Evolutionary conservation across 1,140 invertebrate species (phyloP).

Genomic region (Diabrotica undecimpunctata): DNA sequence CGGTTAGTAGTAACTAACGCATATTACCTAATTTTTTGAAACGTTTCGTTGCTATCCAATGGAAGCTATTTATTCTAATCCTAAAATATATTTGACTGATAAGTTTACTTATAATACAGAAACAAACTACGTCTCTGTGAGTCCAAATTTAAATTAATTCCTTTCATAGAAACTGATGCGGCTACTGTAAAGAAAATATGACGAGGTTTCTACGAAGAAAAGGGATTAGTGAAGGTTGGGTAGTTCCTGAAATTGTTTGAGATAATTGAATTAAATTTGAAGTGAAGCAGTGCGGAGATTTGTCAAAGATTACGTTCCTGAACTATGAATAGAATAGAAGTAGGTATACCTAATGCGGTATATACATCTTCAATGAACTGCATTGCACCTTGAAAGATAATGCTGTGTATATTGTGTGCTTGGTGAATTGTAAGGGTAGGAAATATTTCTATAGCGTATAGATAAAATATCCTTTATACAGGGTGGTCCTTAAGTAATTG

Average conservation of each 20-base stretch:
- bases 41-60: too few relatives aligned
- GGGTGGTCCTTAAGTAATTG: too few relatives aligned
- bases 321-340: neutral
- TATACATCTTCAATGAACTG: neutral
- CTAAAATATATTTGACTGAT: too few relatives aligned
- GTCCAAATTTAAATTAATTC: neutral
- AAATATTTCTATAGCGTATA: too few relatives aligned
- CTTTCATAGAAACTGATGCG: neutral
- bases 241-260: slow-evolving; percentile 2
- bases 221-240: neutral
- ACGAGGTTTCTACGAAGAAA: neutral
- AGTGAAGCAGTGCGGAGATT: neutral
- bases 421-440: too few relatives aligned
- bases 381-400: neutral
- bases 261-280: slow-evolving; percentile 1
- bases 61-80: too few relatives aligned
- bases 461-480: too few relatives aligned
- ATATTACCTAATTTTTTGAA: too few relatives aligned
- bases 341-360: neutral
- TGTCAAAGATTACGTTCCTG: slow-evolving; percentile 2
- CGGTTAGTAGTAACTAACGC: too few relatives aligned
- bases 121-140: neutral
- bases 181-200: slow-evolving; percentile 1
- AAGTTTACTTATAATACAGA: too few relatives aligned
- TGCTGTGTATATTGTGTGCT: too few relatives aligned